phyloP scores from a whole-genome alignment of 1,140 invertebrate genomes.

The Dendrolimus kikuchii region DNA sequence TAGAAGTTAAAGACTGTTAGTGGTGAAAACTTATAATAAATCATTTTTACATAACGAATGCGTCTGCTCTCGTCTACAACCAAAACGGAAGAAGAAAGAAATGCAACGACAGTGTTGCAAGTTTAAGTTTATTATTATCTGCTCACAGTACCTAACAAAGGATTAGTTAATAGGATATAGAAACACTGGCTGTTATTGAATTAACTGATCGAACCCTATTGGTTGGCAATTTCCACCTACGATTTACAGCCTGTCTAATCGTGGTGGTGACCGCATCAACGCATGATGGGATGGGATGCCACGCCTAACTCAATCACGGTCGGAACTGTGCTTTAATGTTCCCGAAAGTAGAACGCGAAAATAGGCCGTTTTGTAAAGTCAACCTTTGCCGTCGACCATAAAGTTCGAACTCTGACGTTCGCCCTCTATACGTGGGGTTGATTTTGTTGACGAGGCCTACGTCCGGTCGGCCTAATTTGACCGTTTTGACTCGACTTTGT shows the following conservation, averaged over 20 bases:
- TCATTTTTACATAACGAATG: too few relatives aligned
- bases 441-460: conserved; percentile 19
- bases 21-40: too few relatives aligned
- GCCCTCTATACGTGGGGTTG: conserved; percentile 17
- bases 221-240: conserved; percentile 6
- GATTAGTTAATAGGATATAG: too few relatives aligned
- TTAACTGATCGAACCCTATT: conserved; percentile 10
- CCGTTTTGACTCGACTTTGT: conserved; percentile 14
- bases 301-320: conserved; percentile 48
- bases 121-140: too few relatives aligned
- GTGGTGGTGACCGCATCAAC: conserved; percentile 34
- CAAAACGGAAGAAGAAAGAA: too few relatives aligned
- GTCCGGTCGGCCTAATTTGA: conserved; percentile 18
- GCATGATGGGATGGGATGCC: conserved; percentile 26
- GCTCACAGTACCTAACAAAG: too few relatives aligned
- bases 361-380: conserved; percentile 19
- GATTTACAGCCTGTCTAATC: conserved; percentile 26
- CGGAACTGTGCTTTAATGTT: conserved; percentile 33
- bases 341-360: conserved; percentile 39
- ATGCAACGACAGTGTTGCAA: too few relatives aligned
- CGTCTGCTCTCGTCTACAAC: too few relatives aligned
- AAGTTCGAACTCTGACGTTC: conserved; percentile 10
- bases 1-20: too few relatives aligned
- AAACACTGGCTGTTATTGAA: background rate
- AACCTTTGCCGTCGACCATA: conserved; percentile 16